phyloP scores from a whole-genome alignment of 35 echinoderm and acorn worm genomes.

The Hemicentrotus pulcherrimus region DNA sequence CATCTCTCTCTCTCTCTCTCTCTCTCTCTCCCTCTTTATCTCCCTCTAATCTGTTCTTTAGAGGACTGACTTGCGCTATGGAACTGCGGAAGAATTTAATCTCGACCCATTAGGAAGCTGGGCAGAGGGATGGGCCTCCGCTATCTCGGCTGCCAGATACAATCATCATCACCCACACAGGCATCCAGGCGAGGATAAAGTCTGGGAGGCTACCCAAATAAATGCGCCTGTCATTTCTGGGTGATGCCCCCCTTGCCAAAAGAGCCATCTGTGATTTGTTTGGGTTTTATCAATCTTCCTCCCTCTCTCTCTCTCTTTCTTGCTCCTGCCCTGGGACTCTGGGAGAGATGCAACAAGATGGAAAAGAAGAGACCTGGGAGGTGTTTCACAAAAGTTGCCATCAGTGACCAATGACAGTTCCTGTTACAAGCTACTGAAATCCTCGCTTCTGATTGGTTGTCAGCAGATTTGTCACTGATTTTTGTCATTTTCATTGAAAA shows the following conservation, averaged over 20 bases:
- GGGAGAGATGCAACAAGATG: neutral
- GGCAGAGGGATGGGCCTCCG: neutral
- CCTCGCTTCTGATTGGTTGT: too few species aligned
- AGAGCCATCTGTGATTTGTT: slow-evolving; percentile 10
- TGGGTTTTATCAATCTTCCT: neutral
- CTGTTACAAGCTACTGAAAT: too few species aligned
- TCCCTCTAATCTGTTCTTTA: too few species aligned
- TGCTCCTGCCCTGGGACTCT: neutral
- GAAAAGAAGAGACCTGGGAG: neutral
- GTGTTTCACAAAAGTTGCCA: too few species aligned
- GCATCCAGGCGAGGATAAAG: neutral
- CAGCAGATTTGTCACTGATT: too few species aligned
- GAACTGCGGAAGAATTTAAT: neutral
- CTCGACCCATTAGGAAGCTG: neutral
- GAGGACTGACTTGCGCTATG: too few species aligned
- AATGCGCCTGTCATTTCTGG: slow-evolving; percentile 15
- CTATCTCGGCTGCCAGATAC: neutral
- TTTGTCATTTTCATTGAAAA: too few species aligned
- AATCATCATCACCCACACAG: neutral
- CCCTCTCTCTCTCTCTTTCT: neutral
- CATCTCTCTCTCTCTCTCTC: neutral
- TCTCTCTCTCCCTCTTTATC: too few species aligned
- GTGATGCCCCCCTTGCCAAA: neutral
- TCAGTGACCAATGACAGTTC: too few species aligned
- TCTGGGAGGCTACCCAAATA: slow-evolving; percentile 16